Evolutionary conservation across 2,797 vertebrate genomes (phyloP).

Genomic region (Dryobates pubescens): DNA sequence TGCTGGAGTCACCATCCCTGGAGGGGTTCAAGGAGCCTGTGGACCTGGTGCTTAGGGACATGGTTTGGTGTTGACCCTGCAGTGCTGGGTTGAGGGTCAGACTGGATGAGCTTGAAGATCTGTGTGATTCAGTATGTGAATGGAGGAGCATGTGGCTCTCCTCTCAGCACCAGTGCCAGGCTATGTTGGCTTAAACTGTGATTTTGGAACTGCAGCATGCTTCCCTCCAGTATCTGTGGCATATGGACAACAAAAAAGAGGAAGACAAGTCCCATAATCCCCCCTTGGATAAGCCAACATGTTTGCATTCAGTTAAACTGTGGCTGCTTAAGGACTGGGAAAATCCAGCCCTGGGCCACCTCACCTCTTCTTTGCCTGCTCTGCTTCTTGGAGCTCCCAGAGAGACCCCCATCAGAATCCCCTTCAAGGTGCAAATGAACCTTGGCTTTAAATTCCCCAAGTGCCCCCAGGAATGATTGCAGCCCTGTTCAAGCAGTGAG

Average conservation of each 20-base stretch:
- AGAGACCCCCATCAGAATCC: neutral
- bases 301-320: neutral
- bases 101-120: too few relatives aligned
- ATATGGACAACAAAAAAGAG: neutral
- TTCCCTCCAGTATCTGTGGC: too few relatives aligned
- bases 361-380: neutral
- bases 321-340: neutral
- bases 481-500: neutral
- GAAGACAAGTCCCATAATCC: neutral
- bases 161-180: neutral
- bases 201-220: neutral
- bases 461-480: neutral
- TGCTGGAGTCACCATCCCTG: too few relatives aligned
- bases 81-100: too few relatives aligned
- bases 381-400: neutral
- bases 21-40: too few relatives aligned
- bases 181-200: neutral
- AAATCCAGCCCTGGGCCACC: neutral
- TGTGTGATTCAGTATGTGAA: too few relatives aligned
- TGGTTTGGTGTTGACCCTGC: too few relatives aligned
- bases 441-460: neutral
- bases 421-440: neutral
- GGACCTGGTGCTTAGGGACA: too few relatives aligned
- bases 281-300: neutral
- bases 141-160: neutral